phyloP scores from a whole-genome alignment of 2,797 vertebrate genomes.

The Phoeniculus purpureus region DNA sequence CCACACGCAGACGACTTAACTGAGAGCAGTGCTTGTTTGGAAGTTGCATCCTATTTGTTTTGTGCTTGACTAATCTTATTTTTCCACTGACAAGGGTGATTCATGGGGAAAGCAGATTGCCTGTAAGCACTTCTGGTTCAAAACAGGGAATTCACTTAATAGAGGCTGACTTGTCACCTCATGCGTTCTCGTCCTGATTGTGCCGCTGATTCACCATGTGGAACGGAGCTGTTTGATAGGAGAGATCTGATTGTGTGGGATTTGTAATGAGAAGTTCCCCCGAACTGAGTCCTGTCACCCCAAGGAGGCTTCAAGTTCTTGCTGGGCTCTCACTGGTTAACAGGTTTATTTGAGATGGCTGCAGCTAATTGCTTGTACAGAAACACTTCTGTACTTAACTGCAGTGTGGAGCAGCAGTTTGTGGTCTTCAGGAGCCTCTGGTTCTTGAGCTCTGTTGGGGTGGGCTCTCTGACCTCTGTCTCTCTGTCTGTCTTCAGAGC shows the following conservation, averaged over 20 bases:
- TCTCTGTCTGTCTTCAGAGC: constrained; percentile 80
- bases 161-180: not conserved
- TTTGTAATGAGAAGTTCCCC: not conserved
- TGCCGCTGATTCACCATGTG: not conserved
- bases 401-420: fast-evolving
- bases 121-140: not conserved
- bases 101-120: constrained; percentile 18
- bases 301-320: not conserved
- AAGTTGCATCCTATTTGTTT: constrained; percentile 33
- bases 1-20: not conserved
- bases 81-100: constrained; percentile 49
- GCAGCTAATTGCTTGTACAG: not conserved
- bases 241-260: not conserved
- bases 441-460: not conserved
- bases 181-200: not conserved
- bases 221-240: not conserved
- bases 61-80: constrained; percentile 47
- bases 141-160: constrained; percentile 24
- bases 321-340: not conserved
- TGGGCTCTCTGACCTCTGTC: not conserved
- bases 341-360: not conserved
- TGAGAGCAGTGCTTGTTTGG: constrained; percentile 24
- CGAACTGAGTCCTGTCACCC: not conserved
- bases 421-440: not conserved
- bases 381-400: not conserved